phyloP scores from a whole-genome alignment of 2,888 invertebrate genomes.

The Rhopalosiphum nymphaeae region DNA sequence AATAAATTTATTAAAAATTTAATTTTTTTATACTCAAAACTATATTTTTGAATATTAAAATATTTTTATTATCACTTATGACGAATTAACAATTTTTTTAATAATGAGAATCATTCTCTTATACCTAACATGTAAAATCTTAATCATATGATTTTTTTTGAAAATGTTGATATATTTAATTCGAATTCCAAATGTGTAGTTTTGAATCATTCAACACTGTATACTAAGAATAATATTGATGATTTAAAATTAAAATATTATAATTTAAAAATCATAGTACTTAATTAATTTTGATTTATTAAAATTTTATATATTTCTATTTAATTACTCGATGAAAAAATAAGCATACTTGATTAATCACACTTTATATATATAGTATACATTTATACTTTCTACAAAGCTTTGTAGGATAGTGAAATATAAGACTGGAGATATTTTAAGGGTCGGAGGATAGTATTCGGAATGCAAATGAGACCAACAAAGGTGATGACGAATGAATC shows the following conservation, averaged over 20 bases:
- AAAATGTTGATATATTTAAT: neutral
- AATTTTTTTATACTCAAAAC: neutral
- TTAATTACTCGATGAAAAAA: neutral
- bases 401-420: neutral
- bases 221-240: neutral
- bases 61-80: neutral
- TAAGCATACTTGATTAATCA: neutral
- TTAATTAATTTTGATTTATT: neutral
- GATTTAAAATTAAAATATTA: neutral
- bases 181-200: neutral
- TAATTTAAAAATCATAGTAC: neutral
- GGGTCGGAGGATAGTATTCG: neutral
- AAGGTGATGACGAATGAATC: no score
- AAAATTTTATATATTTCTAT: neutral
- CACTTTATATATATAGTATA: neutral
- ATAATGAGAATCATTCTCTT: neutral
- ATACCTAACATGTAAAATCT: neutral
- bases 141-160: neutral
- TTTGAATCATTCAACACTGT: neutral
- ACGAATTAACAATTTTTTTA: neutral
- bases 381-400: neutral
- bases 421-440: neutral
- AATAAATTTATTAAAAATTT: neutral
- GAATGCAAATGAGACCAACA: neutral
- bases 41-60: neutral